Evolutionary conservation across 2,113 vertebrate genomes (phyloP), one percentile per base, ranked within the genome.

Genomic region (Trichechus manatus): DNA sequence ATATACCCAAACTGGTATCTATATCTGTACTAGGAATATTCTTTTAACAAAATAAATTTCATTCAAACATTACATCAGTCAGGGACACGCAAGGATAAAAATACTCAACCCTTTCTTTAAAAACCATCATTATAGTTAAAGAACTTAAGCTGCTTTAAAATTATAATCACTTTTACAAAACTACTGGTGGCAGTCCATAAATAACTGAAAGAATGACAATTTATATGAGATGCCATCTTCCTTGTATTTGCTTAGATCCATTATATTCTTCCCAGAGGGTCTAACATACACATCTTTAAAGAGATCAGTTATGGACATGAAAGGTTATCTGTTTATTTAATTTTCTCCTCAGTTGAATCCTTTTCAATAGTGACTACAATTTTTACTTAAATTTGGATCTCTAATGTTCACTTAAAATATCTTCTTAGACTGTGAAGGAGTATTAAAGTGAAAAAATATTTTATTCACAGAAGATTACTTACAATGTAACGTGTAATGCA

Each of bases 111-210:
- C 44, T 81, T 91, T 39, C 68, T 42, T 90, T 86, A 82, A 82
- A 42, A 91, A 44, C 0, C 33, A 87, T 31, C 81, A 8, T 78
- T 85, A 82, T 23, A 79, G 68, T 47, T 31, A 66, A 91, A 63
- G 53, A 6, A 44, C 66, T 91, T 63, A 79, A 89, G 31, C 31
- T 50, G 15, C 75, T 94, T 77, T 74, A 97, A 87, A 94, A 53
- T 64, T 88, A 10, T 0, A 85, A 31, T 1, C 22, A 61, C 47
- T 79, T 95, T 87, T 81, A 36, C 56, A 92, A 78, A 97, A 90
- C 23, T 64, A 59, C n/a, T 44, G 10, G 6, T 93, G 15, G 20
- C 19, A 95, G 39, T 68, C 9, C 1, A 33, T 1, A 36, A 22
- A 9, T 80, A 70, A 88, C 2, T 74, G 10, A 39, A 83, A 39